These are phyloP conservation scores for Heliopora coerulea DNA, from an alignment of 92 coral and sea anemone genomes.

Conservation along the genomic window DNA sequence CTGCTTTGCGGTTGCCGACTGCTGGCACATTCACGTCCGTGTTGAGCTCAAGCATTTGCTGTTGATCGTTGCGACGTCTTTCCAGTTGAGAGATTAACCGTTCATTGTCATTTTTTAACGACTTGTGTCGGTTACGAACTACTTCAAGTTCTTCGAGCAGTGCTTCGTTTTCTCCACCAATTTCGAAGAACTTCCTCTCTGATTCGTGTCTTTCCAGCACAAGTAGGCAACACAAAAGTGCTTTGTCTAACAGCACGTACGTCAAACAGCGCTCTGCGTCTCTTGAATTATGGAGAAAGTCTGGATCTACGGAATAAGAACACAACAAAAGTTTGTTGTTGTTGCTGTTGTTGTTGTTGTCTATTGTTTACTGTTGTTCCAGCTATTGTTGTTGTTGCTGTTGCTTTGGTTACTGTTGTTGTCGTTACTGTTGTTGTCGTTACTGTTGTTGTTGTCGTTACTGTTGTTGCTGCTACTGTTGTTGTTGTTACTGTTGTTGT, in stretches of 20 bases:
- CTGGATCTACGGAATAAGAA: neutral
- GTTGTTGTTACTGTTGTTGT: no score
- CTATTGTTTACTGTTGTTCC: no score
- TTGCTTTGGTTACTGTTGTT: no score
- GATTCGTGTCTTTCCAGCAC: constrained; percentile 58
- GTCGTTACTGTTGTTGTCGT: no score
- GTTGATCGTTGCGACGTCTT: constrained; percentile 25
- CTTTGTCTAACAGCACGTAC: constrained; percentile 88
- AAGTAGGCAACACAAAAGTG: constrained; percentile 73
- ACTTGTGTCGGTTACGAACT: constrained; percentile 49
- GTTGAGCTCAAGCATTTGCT: neutral
- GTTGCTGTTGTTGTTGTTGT: no score
- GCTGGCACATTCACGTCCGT: neutral
- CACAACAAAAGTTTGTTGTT: no score
- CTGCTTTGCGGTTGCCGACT: neutral
- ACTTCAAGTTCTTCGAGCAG: constrained; percentile 60
- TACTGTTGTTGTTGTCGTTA: no score
- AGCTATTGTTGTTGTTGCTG: no score
- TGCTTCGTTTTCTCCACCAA: constrained; percentile 52
- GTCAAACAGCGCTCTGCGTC: constrained; percentile 73
- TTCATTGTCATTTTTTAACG: constrained; percentile 40
- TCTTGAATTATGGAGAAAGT: constrained; percentile 11
- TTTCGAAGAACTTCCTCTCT: constrained; percentile 33
- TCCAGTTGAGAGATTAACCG: constrained; percentile 12
- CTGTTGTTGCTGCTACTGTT: no score